Conservation (phyloP, 2,888 invertebrate genomes). For the Torymus aiolomorphi region DNA sequence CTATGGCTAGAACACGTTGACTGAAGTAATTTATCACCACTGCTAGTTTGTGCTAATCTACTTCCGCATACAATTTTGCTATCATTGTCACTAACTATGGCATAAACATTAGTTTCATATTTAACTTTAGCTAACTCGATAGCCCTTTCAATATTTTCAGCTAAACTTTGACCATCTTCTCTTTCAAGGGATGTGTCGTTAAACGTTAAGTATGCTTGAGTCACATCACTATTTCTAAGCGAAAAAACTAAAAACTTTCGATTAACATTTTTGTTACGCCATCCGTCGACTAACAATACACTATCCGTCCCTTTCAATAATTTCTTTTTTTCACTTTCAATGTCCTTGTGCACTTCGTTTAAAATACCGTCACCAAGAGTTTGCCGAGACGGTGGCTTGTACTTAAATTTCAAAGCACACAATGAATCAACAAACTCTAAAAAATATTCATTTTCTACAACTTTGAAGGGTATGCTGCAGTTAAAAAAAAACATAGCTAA, state of each 20-base stretch:
- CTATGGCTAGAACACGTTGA: conserved; percentile 13
- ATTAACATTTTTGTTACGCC: not conserved
- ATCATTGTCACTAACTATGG: too few relatives aligned
- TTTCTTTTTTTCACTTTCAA: not conserved
- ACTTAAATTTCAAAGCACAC: not conserved
- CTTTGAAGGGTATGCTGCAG: conserved; percentile 4
- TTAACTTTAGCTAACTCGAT: not conserved
- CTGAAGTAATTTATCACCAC: not conserved
- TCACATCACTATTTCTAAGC: not conserved
- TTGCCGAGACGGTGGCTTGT: not conserved
- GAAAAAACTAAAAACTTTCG: conserved; percentile 3
- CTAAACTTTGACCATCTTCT: conserved; percentile 1
- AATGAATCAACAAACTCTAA: conserved; percentile 2
- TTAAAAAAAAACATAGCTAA: not conserved
- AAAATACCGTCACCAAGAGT: not conserved
- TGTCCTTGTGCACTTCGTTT: not conserved
- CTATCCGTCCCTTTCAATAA: conserved; percentile 1
- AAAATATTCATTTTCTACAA: conserved; percentile 8
- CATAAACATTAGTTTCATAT: conserved; percentile 3
- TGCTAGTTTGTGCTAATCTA: not conserved
- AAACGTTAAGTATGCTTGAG: conserved; percentile 11
- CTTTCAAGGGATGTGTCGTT: not conserved
- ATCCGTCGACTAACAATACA: too few relatives aligned
- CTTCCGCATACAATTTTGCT: too few relatives aligned
- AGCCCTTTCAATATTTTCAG: not conserved